Conservation (phyloP, 2,888 invertebrate genomes). For the Agonopterix subpropinquella region DNA sequence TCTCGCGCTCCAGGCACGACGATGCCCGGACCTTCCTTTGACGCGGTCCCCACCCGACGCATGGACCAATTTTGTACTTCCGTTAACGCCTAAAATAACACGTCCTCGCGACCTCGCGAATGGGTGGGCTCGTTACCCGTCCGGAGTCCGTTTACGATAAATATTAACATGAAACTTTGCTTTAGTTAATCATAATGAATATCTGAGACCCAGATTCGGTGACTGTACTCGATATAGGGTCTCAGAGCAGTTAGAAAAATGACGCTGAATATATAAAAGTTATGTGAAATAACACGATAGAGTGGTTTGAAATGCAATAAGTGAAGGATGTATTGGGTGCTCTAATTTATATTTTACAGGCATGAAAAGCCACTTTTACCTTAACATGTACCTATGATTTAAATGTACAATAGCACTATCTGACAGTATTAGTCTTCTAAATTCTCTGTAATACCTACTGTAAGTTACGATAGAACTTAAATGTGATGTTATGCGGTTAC, state of each 20-base stretch:
- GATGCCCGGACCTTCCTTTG: conserved; percentile 60
- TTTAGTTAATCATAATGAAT: background rate
- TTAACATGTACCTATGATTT: conserved; percentile 12
- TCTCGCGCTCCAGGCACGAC: conserved; percentile 50
- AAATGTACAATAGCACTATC: conserved; percentile 48
- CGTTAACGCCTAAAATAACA: conserved; percentile 55
- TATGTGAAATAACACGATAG: conserved; percentile 27
- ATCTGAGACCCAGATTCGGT: conserved; percentile 22
- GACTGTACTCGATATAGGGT: conserved; percentile 28
- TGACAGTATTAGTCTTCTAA: conserved; percentile 23
- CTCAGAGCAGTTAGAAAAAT: conserved; percentile 23
- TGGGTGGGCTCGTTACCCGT: conserved; percentile 36
- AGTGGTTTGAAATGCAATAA: conserved; percentile 47
- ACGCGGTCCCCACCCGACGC: conserved; percentile 45
- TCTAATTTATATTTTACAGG: conserved; percentile 58
- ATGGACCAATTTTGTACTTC: conserved; percentile 71
- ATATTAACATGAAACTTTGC: conserved; percentile 26
- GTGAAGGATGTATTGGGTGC: conserved; percentile 63
- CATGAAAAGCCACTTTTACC: conserved; percentile 43
- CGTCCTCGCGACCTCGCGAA: conserved; percentile 54
- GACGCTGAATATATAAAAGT: conserved; percentile 3
- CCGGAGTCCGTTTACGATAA: conserved; percentile 56
- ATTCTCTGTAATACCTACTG: too few species aligned
- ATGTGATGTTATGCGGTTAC: too few species aligned
- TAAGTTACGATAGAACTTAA: too few species aligned